These are phyloP conservation scores for Chloromyia formosa DNA, from an alignment of 2,888 invertebrate genomes.

Conservation along the genomic window DNA sequence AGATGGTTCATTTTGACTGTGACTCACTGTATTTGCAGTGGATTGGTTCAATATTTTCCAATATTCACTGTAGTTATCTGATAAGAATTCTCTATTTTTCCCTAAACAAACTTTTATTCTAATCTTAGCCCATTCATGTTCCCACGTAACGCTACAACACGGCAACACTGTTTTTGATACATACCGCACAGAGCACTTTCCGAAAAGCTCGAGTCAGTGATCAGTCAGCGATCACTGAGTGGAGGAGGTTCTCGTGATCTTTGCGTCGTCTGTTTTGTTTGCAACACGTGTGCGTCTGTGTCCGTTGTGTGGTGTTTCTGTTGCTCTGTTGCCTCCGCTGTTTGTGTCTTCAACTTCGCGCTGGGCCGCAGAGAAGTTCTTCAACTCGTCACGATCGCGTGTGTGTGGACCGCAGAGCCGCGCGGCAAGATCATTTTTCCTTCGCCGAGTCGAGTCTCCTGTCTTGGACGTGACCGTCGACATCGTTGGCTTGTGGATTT, in stretches of 20 bases:
- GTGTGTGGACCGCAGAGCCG: background rate
- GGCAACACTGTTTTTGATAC: slow-evolving; percentile 5
- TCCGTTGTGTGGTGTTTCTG: background rate
- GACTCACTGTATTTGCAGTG: too few species aligned
- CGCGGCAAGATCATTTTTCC: background rate
- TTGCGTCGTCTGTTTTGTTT: background rate
- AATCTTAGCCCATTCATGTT: too few species aligned
- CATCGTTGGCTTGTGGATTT: background rate
- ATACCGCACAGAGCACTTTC: background rate
- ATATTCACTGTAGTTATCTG: too few species aligned
- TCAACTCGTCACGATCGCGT: too few species aligned
- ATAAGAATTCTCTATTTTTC: too few species aligned
- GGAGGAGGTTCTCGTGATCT: slow-evolving; percentile 20
- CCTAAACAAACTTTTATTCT: too few species aligned
- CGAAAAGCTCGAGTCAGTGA: slow-evolving; percentile 33
- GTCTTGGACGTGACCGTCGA: background rate
- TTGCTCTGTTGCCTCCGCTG: background rate
- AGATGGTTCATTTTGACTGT: too few species aligned
- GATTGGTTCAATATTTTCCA: too few species aligned
- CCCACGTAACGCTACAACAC: background rate
- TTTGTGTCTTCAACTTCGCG: background rate
- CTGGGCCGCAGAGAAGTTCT: background rate
- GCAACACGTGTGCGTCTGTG: too few species aligned
- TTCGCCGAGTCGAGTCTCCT: background rate
- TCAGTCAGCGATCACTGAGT: slow-evolving; percentile 29